Conservation (phyloP, 1,140 invertebrate genomes). For the Drosophila ogumai region DNA sequence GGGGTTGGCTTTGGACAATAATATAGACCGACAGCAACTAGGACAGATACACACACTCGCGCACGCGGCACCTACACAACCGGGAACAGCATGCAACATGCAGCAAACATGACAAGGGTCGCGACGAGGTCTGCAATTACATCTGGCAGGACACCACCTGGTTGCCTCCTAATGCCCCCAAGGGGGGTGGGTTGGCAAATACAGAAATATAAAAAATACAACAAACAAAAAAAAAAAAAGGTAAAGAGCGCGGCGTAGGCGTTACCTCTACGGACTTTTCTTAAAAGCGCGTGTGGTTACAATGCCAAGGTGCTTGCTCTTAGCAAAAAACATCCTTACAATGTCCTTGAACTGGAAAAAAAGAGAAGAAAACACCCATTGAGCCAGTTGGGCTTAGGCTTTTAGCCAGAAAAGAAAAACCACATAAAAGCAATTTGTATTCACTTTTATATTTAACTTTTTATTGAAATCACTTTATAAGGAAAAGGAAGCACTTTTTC, state of each 20-base stretch:
- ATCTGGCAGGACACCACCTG: conserved; percentile 5
- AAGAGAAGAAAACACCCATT: not conserved
- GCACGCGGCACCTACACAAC: not conserved
- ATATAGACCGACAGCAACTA: conserved; percentile 9
- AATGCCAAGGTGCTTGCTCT: not conserved
- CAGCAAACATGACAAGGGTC: conserved; percentile 5
- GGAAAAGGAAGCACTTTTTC: not conserved
- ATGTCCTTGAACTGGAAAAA: not conserved
- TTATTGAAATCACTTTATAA: not conserved
- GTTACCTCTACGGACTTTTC: conserved; percentile 5
- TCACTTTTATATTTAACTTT: not conserved
- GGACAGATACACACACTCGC: not conserved
- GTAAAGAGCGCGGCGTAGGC: conserved; percentile 8
- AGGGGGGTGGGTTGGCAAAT: not conserved
- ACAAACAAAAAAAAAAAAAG: not conserved
- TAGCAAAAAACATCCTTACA: conserved; percentile 8
- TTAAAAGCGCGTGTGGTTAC: conserved; percentile 4
- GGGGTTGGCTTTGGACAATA: not conserved
- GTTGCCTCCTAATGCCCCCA: conserved; percentile 2
- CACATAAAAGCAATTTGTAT: conserved; percentile 7
- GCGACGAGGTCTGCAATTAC: conserved; percentile 17
- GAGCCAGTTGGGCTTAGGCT: not conserved
- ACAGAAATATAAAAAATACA: not conserved
- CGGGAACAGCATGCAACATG: conserved; percentile 20
- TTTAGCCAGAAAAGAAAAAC: not conserved